phyloP scores from a whole-genome alignment of 2,797 vertebrate species.

The Cheirogaleus major region DNA sequence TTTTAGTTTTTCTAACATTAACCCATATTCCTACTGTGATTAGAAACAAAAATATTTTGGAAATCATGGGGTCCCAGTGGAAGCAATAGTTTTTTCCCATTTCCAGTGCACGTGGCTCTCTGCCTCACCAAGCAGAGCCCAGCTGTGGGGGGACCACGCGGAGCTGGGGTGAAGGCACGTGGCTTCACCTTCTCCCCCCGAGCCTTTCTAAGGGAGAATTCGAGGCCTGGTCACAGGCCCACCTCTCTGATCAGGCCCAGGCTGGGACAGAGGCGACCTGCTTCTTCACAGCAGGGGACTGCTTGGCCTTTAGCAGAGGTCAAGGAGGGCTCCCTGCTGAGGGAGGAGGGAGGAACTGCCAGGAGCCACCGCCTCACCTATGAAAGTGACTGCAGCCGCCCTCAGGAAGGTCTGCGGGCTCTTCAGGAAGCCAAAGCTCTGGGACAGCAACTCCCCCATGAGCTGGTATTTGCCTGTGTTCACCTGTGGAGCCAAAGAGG shows the following conservation, averaged over 20 bases:
- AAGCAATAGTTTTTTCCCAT: background rate
- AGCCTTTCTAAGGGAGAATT: background rate
- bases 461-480: background rate
- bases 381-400: background rate
- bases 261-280: background rate
- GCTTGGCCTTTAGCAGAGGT: background rate
- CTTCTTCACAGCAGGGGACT: no score
- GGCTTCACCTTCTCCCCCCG: no score
- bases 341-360: no score
- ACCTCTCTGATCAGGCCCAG: background rate
- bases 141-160: background rate
- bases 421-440: slow-evolving; percentile 45
- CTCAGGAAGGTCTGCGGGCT: background rate
- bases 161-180: background rate
- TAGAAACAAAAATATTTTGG: background rate
- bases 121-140: background rate
- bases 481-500: background rate
- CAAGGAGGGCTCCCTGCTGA: background rate
- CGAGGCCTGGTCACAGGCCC: no score
- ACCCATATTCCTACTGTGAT: background rate
- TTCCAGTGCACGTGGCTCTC: background rate
- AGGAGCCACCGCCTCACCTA: background rate
- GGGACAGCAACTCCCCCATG: slow-evolving; percentile 23
- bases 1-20: background rate
- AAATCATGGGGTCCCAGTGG: background rate